Evolutionary conservation across 2,797 vertebrate species (phyloP).

Genomic region (Poeciliopsis presidionis): DNA sequence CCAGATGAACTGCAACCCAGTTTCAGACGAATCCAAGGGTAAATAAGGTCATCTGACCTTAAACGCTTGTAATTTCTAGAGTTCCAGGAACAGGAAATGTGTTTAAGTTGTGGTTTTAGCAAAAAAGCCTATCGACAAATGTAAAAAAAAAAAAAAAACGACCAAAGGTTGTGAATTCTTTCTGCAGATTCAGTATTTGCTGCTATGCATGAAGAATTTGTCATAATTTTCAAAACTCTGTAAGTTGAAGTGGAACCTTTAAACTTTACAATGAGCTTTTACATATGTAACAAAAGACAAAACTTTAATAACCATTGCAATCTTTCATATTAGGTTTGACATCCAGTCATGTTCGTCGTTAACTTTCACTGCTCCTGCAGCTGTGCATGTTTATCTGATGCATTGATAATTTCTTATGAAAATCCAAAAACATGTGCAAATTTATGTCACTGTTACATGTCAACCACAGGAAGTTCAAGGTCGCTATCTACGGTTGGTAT

Average conservation of each 20-base stretch:
- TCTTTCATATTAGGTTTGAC: background rate
- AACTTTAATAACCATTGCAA: background rate
- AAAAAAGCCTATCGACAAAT: background rate
- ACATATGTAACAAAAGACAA: no score
- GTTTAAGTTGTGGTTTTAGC: background rate
- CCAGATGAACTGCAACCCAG: background rate
- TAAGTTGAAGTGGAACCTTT: background rate
- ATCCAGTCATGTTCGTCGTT: background rate
- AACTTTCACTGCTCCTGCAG: background rate
- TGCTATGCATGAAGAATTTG: background rate
- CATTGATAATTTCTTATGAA: background rate
- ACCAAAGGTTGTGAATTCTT: background rate
- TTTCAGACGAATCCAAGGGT: background rate
- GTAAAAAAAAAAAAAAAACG: background rate
- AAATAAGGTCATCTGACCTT: background rate
- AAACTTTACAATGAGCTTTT: background rate
- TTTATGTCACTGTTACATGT: background rate
- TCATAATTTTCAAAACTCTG: background rate
- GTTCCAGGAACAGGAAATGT: conserved; percentile 1
- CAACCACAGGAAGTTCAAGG: background rate
- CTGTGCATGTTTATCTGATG: background rate
- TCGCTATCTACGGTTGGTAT: background rate
- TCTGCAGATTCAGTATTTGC: background rate
- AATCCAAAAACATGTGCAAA: background rate
- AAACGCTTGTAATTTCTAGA: background rate